phyloP scores from a whole-genome alignment of 1,140 invertebrate species.

The Solenopsis fugax region DNA sequence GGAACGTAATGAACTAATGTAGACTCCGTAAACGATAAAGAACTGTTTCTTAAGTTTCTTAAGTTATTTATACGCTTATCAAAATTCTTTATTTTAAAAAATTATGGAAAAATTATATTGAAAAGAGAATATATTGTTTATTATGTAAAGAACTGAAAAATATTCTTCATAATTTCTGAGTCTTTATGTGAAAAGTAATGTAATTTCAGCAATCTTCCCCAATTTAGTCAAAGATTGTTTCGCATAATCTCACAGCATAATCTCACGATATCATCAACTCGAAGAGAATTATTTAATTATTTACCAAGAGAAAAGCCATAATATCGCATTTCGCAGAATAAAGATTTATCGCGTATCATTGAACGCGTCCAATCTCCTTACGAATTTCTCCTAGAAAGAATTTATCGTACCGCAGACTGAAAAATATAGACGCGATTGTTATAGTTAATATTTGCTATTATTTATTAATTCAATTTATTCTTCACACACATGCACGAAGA shows the following conservation, averaged over 20 bases:
- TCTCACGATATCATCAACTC: neutral
- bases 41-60: too few relatives aligned
- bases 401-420: neutral
- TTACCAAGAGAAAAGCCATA: constrained; percentile 20
- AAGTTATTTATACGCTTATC: too few relatives aligned
- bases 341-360: constrained; percentile 42
- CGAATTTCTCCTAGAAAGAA: neutral
- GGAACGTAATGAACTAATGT: too few relatives aligned
- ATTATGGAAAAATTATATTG: too few relatives aligned
- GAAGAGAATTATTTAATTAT: constrained; percentile 12
- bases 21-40: too few relatives aligned
- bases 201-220: too few relatives aligned
- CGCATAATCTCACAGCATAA: neutral
- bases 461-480: neutral
- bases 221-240: neutral
- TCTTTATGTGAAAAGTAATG: too few relatives aligned
- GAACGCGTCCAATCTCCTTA: constrained; percentile 34
- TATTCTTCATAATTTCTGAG: too few relatives aligned
- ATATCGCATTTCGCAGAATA: constrained; percentile 33
- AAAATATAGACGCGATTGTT: neutral
- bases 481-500: too few relatives aligned
- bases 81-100: too few relatives aligned
- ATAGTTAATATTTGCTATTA: neutral
- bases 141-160: too few relatives aligned
- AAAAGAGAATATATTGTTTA: too few relatives aligned